A percentile compares a stretch with the other conserved stretches of the same genome.
These are phyloP conservation scores for Agrotis clavis DNA, from an alignment of 2,888 invertebrate species.

Conservation along the genomic window DNA sequence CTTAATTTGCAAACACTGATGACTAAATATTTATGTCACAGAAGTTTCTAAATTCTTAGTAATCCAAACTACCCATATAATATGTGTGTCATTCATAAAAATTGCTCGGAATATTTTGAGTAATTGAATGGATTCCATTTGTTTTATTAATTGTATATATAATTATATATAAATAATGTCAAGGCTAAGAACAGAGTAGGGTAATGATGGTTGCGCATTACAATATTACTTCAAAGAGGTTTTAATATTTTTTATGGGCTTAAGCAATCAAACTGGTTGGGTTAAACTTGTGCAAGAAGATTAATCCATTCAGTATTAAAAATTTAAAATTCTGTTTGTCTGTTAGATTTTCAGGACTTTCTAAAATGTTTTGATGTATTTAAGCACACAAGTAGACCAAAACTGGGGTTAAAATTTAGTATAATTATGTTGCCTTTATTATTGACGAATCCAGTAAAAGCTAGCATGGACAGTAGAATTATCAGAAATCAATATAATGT, in stretches of 20 bases:
- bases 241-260: conserved; percentile 12
- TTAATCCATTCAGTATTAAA: too few relatives aligned
- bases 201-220: conserved; percentile 5
- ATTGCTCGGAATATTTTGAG: conserved; percentile 19
- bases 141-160: conserved; percentile 30
- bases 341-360: too few relatives aligned
- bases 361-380: too few relatives aligned
- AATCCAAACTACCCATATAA: conserved; percentile 13
- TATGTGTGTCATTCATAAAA: conserved; percentile 32
- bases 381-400: too few relatives aligned
- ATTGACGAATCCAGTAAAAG: too few relatives aligned
- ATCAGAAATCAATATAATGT: neutral
- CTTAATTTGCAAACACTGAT: neutral
- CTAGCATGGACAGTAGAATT: neutral
- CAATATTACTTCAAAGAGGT: neutral
- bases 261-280: conserved; percentile 1
- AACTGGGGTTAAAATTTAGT: too few relatives aligned
- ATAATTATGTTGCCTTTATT: too few relatives aligned
- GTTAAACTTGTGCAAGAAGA: too few relatives aligned
- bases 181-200: conserved; percentile 31
- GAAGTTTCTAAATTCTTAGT: conserved; percentile 19
- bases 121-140: conserved; percentile 36
- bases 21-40: conserved; percentile 17
- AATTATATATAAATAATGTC: conserved; percentile 28
- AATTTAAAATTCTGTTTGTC: too few relatives aligned